Evolutionary conservation across 2,797 vertebrate genomes (phyloP).

Genomic region (Pteronotus mesoamericanus): DNA sequence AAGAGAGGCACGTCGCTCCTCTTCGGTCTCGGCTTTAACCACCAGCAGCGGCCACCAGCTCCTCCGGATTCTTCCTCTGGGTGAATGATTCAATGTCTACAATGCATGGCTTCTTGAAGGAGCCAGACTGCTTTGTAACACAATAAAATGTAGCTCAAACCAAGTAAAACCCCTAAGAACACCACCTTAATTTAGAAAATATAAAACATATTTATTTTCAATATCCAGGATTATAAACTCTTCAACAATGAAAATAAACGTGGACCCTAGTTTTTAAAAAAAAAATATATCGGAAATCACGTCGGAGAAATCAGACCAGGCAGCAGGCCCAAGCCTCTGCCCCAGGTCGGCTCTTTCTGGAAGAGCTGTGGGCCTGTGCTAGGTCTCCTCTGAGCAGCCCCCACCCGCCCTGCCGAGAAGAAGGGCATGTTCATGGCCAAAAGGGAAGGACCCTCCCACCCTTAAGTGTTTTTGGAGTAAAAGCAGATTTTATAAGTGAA

Average conservation of each 20-base stretch:
- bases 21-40: not conserved
- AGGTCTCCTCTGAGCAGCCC: not conserved
- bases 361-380: not conserved
- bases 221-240: constrained; percentile 31
- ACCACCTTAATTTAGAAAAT: not conserved
- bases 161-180: not conserved
- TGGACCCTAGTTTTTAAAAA: not conserved
- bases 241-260: constrained; percentile 31
- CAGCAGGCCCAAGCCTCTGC: not conserved
- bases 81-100: constrained; percentile 15
- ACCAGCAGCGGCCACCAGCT: not conserved
- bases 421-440: not conserved
- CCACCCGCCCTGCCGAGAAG: not conserved
- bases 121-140: not conserved
- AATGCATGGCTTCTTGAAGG: constrained; percentile 36
- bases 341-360: not conserved
- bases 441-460: not conserved
- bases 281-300: not conserved
- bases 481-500: constrained; percentile 35
- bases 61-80: constrained; percentile 29
- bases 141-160: not conserved
- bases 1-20: not conserved
- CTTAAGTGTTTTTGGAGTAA: not conserved
- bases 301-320: constrained; percentile 40
- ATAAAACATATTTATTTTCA: constrained; percentile 9